Base-by-base conservation (phyloP, 1,140 invertebrate species). In the Druon quercuslanigerum region DNA sequence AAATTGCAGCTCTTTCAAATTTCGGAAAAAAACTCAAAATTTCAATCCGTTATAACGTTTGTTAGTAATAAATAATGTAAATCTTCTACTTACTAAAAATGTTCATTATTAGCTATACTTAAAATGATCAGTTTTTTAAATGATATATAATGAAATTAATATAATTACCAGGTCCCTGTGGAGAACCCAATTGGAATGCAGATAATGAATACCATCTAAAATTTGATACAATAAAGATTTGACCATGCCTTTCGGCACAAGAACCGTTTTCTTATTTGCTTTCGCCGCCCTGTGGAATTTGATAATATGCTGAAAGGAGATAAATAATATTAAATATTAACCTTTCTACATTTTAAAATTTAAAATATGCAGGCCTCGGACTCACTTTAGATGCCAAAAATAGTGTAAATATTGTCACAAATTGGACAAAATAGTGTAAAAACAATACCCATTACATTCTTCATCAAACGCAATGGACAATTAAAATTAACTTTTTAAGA, bases 151-250 rank as follows among this genome's bases (percentile, higher is more conserved):
- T 73, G 56, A 56, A 74, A 73, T n/a, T n/a, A 73, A 74, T 17
- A 13, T 20, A 84, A 77, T 94, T 93, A 97, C 96, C 93, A 99
- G 93, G 94, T 99, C 99, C 92, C 99, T 94, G 92, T 99, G 99
- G 51, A 99, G 92, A 76, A 99, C 98, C 99, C 99, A 99, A 91
- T 99, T 99, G 78, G 97, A 97, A 94, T 99, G 99, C 85, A 99
- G 93, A 93, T 99, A 99, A 92, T 99, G 97, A 88, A 99, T 99
- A 57, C 99, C 99, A 93, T 99, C 98, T 74, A 99, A 92, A 87
- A 99, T 99, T 93, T 99, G 99, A 93, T 99, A 99, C 0, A 99
- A 92, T 40, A 99, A 92, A 75, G 97, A 99, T 92, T 99, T 99
- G 0, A 99, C 98, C 97, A 99, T 99, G 74, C 96, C 97, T 89